Base-by-base conservation (phyloP, 2,113 vertebrate genomes). In the Pygoscelis adeliae region DNA sequence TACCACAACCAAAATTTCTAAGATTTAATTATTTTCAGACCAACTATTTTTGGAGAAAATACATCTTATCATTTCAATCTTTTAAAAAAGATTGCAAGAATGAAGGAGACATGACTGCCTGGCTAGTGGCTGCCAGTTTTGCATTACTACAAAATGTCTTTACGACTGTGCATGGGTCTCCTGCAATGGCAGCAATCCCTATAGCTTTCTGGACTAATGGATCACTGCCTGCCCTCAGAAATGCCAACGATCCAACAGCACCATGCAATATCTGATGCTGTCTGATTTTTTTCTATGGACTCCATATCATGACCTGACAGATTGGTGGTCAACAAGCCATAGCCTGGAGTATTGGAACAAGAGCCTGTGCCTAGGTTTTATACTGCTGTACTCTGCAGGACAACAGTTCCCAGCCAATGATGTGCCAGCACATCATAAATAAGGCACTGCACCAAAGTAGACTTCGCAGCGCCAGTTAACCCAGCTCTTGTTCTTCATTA, bases 371-470 rank as follows among this genome's bases (percentile, higher is more conserved):
- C 27, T 10, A 42, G 19, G 14, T n/a, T 91, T 72, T 38, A 19
- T 9, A n/a, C 8, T 30, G 30, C n/a, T 50, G 27, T 44, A 61
- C 14, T 50, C 27, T 52, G 50, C 58, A 30, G 40, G 50, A 53
- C 56, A 47, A 6, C 0, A 0, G 10, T 34, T 84, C 30, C 19
- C 53, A 36, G 16, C 5, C 1, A 2, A n/a, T 6, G 29, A n/a
- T 22, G 18, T 42, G 58, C 29, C 52, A 78, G 13, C 30, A 21
- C 56, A 15, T 49, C 38, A 61, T 10, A 27, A 66, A 26, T 27
- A 55, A 59, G 46, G 32, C 66, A 52, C 20, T 32, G 23, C 44
- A 50, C 27, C 2, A 1, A 67, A 38, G 56, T 3, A 50, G 47
- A 52, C 23, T 21, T 56, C 25, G 36, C 34, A 32, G 36, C 11